These are phyloP conservation scores for Pseudoips prasinana DNA, from an alignment of 2,888 invertebrate species.

Conservation along the genomic window DNA sequence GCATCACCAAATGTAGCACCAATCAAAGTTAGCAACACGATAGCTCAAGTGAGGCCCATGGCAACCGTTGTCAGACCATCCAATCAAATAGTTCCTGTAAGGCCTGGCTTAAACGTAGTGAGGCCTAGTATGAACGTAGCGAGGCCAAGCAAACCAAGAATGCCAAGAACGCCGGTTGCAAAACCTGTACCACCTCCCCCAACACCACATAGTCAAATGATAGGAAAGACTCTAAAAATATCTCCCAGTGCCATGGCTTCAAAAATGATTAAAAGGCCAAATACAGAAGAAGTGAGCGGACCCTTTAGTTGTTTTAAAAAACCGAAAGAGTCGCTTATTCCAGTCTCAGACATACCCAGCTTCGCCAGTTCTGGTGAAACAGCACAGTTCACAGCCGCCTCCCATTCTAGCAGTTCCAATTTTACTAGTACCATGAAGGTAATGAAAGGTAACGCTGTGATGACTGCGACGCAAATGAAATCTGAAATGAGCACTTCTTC, in stretches of 20 bases:
- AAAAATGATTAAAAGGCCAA: conserved; percentile 42
- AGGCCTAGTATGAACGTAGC: conserved; percentile 35
- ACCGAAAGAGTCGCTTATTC: conserved; percentile 61
- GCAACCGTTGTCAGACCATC: conserved; percentile 33
- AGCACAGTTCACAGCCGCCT: conserved; percentile 47
- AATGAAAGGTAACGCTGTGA: conserved; percentile 54
- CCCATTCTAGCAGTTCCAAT: conserved; percentile 54
- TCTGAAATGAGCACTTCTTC: conserved; percentile 55
- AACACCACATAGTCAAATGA: conserved; percentile 32
- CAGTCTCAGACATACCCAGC: conserved; percentile 44
- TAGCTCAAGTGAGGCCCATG: conserved; percentile 33
- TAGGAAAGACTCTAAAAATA: conserved; percentile 54
- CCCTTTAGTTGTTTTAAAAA: conserved; percentile 71
- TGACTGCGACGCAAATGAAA: conserved; percentile 58
- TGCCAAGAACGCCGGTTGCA: conserved; percentile 43
- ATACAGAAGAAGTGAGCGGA: conserved; percentile 43
- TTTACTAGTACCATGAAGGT: conserved; percentile 54
- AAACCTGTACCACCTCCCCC: conserved; percentile 38
- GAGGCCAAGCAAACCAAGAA: conserved; percentile 44
- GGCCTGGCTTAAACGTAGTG: conserved; percentile 35
- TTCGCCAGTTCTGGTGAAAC: conserved; percentile 36
- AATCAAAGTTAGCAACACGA: conserved; percentile 39
- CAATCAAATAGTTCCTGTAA: conserved; percentile 49
- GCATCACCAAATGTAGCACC: conserved; percentile 42
- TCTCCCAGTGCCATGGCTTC: conserved; percentile 48